Percentiles rank a stretch among this genome's conserved stretches.
These are phyloP conservation scores for Epiblema foenella DNA, from an alignment of 2,888 invertebrate genomes.

Conservation along the genomic window DNA sequence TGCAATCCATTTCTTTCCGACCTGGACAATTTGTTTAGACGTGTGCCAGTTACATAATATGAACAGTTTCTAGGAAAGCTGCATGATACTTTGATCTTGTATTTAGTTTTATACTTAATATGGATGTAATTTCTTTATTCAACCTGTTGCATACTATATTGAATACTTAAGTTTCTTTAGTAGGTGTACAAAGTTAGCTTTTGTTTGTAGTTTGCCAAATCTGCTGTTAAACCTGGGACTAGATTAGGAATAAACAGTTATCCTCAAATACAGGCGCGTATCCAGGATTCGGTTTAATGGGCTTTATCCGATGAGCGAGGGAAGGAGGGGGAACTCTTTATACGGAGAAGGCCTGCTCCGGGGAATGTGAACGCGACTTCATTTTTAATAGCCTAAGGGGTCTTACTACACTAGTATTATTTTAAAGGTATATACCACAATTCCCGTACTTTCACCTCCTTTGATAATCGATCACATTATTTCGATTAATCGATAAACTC, in stretches of 20 bases:
- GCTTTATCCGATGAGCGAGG: too few species aligned
- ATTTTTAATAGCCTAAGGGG: too few species aligned
- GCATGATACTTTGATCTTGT: slow-evolving; percentile 16
- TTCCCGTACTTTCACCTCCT: neutral
- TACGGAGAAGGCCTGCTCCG: too few species aligned
- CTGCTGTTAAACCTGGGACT: too few species aligned
- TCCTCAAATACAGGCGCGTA: too few species aligned
- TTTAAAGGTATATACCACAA: neutral
- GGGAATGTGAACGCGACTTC: too few species aligned
- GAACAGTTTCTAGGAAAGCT: slow-evolving; percentile 9
- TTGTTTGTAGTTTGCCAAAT: too few species aligned
- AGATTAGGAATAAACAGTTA: too few species aligned
- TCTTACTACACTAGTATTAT: neutral
- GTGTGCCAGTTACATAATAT: slow-evolving; percentile 14
- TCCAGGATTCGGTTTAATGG: too few species aligned
- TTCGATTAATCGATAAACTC: slow-evolving; percentile 29
- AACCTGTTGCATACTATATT: slow-evolving; percentile 1
- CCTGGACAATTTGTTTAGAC: slow-evolving; percentile 36
- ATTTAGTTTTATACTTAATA: slow-evolving; percentile 5
- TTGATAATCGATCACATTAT: neutral
- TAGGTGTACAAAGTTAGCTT: too few species aligned
- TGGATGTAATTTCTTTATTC: slow-evolving; percentile 20
- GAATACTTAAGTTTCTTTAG: too few species aligned
- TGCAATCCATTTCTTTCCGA: slow-evolving; percentile 7
- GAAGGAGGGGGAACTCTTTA: too few species aligned